Percentiles rank a stretch among this genome's conserved stretches.
Conservation (phyloP, 2,797 vertebrate species). For the Pyrrhura leucotis region DNA sequence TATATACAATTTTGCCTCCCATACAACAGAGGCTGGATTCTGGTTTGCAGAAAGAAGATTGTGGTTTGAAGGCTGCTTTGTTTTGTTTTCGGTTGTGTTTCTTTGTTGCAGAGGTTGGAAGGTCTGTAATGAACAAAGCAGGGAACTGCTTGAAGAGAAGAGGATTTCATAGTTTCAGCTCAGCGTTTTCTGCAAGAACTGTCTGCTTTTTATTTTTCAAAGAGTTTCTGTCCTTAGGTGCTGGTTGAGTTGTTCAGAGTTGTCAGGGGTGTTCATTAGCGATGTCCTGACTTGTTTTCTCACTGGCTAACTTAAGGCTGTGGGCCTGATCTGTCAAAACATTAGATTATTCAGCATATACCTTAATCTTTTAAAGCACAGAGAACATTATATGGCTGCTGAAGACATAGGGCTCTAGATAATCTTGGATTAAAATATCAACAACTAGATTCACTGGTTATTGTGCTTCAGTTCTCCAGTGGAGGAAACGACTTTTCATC, state of each 20-base stretch:
- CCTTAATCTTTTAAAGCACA: not conserved
- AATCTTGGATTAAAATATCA: not conserved
- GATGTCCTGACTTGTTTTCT: not conserved
- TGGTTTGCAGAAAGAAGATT: not conserved
- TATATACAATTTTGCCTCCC: fast-evolving
- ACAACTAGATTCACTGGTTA: not conserved
- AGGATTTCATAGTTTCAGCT: not conserved
- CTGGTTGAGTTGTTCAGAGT: not conserved
- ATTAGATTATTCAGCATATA: not conserved
- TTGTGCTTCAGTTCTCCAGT: not conserved
- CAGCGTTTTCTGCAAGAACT: not conserved
- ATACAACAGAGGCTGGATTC: not conserved
- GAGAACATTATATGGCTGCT: not conserved
- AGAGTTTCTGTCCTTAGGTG: not conserved
- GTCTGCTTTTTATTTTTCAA: not conserved
- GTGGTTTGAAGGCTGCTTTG: not conserved
- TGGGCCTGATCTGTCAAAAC: not conserved
- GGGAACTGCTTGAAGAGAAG: not conserved
- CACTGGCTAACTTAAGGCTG: not conserved
- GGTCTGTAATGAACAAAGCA: not conserved
- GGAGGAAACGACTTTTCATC: not conserved
- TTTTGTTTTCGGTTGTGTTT: not conserved
- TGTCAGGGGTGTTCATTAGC: not conserved
- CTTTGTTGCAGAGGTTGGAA: not conserved
- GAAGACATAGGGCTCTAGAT: not conserved